phyloP scores from a whole-genome alignment of 2,888 invertebrate genomes.

The Nymphalis c-album region DNA sequence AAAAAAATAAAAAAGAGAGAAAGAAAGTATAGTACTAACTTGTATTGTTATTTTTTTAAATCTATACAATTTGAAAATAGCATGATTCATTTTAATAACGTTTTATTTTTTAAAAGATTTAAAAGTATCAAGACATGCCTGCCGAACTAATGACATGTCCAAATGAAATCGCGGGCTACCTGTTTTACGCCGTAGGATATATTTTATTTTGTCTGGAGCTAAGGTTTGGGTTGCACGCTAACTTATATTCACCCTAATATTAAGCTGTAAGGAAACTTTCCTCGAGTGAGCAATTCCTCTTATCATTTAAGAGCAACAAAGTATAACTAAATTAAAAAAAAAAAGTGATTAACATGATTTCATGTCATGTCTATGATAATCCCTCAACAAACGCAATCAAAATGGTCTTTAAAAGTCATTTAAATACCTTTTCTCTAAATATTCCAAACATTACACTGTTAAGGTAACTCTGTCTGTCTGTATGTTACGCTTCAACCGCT shows the following conservation, averaged over 20 bases:
- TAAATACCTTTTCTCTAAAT: too few species aligned
- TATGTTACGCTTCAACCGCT: too few species aligned
- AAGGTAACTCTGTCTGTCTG: too few species aligned
- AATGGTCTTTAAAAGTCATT: too few species aligned
- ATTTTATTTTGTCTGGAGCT: constrained; percentile 69
- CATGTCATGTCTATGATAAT: neutral
- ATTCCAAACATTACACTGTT: too few species aligned
- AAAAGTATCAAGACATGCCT: constrained; percentile 56
- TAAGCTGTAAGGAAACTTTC: constrained; percentile 9
- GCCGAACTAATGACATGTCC: constrained; percentile 37
- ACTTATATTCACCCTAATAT: constrained; percentile 57
- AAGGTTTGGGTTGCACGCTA: constrained; percentile 55
- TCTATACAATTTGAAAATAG: too few species aligned
- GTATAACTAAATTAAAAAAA: neutral
- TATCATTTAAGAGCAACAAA: constrained; percentile 1
- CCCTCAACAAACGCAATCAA: neutral
- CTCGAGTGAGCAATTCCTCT: constrained; percentile 4
- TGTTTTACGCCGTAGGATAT: constrained; percentile 75
- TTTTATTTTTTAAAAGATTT: too few species aligned
- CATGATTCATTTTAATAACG: too few species aligned
- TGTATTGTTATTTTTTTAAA: too few species aligned
- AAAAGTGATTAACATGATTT: neutral
- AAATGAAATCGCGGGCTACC: constrained; percentile 74
- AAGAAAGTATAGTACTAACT: too few species aligned
- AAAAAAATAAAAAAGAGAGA: too few species aligned